Conservation (phyloP, 1,140 invertebrate species). For the Drosophila orena region DNA sequence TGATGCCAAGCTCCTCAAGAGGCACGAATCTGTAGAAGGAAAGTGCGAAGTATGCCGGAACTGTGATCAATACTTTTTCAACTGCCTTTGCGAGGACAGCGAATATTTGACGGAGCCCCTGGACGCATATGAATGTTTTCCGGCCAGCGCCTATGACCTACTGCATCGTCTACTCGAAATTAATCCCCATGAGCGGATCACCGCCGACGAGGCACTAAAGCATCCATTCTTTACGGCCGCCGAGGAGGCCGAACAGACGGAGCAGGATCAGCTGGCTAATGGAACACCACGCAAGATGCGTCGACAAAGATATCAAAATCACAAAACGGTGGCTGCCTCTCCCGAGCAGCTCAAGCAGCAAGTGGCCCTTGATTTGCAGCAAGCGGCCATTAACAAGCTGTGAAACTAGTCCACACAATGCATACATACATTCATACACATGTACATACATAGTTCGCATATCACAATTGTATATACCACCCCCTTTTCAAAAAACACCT, state of each 20-base stretch:
- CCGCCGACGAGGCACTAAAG: conserved; percentile 98
- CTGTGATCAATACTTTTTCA: conserved; percentile 82
- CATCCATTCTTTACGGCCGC: conserved; percentile 90
- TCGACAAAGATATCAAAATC: conserved; percentile 9
- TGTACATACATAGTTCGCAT: conserved; percentile 28
- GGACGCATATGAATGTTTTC: conserved; percentile 77
- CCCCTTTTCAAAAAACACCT: no score
- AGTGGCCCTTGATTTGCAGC: conserved; percentile 15
- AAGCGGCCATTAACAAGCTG: conserved; percentile 50
- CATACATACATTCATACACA: conserved; percentile 1
- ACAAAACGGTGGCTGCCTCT: conserved; percentile 24
- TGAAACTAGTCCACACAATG: conserved; percentile 59
- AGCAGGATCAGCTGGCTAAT: background rate
- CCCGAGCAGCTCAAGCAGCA: conserved; percentile 14
- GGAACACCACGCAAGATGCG: conserved; percentile 12
- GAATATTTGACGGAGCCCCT: conserved; percentile 64
- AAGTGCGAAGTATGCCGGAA: conserved; percentile 75
- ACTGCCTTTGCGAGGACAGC: conserved; percentile 76
- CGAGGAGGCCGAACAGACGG: conserved; percentile 3
- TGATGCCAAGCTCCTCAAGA: conserved; percentile 56
- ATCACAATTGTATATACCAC: conserved; percentile 36
- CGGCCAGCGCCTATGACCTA: conserved; percentile 94
- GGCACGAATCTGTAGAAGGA: conserved; percentile 63
- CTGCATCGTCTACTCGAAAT: conserved; percentile 99
- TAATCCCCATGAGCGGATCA: conserved; percentile 99